Percentiles rank a stretch among this genome's conserved stretches.
Conservation (phyloP, 1,140 invertebrate genomes). For the Oppia nitens region DNA sequence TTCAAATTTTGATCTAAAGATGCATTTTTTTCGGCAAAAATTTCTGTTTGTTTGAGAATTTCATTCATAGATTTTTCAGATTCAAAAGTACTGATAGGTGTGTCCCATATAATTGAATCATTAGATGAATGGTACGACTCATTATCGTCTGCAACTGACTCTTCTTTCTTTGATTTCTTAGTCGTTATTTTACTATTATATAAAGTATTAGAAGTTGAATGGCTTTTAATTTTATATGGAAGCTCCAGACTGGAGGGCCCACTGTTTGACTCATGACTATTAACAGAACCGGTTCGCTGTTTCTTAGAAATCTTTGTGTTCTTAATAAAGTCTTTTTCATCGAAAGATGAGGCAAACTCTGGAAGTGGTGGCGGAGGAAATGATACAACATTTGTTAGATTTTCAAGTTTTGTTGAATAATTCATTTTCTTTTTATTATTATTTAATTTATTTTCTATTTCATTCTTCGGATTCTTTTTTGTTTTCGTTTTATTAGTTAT, state of each 20-base stretch:
- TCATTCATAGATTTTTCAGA: not conserved
- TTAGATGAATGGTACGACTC: not conserved
- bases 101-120: conserved; percentile 12
- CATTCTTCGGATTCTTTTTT: not conserved
- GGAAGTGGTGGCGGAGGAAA: not conserved
- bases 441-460: not conserved
- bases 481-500: not conserved
- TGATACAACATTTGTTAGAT: not conserved
- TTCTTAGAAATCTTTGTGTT: not conserved
- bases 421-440: not conserved
- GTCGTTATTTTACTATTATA: not conserved
- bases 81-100: conserved; percentile 12
- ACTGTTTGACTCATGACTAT: not conserved
- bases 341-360: not conserved
- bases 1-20: not conserved
- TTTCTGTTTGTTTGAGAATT: not conserved
- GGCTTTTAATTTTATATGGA: not conserved
- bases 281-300: not conserved
- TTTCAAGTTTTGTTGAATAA: not conserved
- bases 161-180: not conserved
- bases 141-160: not conserved
- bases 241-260: not conserved
- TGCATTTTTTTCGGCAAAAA: not conserved
- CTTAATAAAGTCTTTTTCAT: not conserved
- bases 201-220: not conserved